phyloP scores from a whole-genome alignment of 2,888 invertebrate genomes.

The Oxycera nigricornis region DNA sequence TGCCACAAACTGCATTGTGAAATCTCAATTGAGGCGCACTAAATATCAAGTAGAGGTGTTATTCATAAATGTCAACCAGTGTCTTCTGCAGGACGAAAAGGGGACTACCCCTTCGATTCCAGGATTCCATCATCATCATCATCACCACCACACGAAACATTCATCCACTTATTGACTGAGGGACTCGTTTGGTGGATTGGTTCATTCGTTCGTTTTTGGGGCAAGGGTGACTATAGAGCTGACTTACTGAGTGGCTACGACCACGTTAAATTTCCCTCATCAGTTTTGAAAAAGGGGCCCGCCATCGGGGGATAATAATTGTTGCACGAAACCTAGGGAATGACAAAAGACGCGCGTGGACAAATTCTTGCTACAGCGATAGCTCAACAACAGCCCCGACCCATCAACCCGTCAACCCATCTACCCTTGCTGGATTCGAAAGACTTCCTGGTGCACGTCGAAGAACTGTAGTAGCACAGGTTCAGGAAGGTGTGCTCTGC shows the following conservation, averaged over 20 bases:
- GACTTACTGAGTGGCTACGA: neutral
- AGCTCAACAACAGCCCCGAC: neutral
- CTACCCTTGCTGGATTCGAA: conserved; percentile 9
- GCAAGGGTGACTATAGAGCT: conserved; percentile 11
- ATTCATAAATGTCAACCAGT: conserved; percentile 25
- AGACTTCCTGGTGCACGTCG: conserved; percentile 13
- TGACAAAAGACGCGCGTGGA: conserved; percentile 33
- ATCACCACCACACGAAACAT: neutral
- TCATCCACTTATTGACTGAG: conserved; percentile 6
- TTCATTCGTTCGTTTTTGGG: conserved; percentile 12
- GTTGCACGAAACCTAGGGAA: conserved; percentile 15
- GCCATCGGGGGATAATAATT: conserved; percentile 14
- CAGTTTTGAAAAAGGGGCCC: neutral
- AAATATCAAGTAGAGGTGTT: neutral
- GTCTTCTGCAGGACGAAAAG: neutral
- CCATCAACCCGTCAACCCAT: neutral
- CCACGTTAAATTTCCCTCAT: neutral
- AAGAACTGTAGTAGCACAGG: conserved; percentile 6
- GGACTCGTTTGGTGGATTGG: neutral
- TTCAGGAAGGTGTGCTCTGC: conserved; percentile 26
- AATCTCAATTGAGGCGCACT: conserved; percentile 5
- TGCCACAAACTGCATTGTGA: neutral
- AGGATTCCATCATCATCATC: conserved; percentile 7
- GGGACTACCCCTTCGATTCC: conserved; percentile 26
- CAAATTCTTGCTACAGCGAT: conserved; percentile 5